Percentiles rank a stretch among this genome's conserved stretches.
These are phyloP conservation scores for Notamacropus eugenii DNA, from an alignment of 2,797 vertebrate genomes.

Conservation along the genomic window DNA sequence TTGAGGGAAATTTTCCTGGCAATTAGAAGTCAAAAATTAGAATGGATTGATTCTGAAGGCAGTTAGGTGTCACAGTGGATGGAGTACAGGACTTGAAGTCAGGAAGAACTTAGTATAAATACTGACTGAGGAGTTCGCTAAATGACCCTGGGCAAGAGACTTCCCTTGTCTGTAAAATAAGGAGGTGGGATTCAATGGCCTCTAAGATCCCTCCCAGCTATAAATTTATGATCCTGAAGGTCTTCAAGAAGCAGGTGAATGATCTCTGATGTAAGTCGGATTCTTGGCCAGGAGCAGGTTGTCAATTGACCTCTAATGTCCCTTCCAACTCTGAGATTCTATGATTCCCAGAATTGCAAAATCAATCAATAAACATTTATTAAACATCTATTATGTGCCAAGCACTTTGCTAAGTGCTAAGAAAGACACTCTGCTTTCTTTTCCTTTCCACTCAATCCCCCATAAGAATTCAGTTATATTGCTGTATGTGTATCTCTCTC, in stretches of 20 bases:
- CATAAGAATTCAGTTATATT: background rate
- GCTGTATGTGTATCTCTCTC: background rate
- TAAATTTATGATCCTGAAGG: background rate
- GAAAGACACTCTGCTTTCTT: conserved; percentile 21
- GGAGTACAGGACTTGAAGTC: background rate
- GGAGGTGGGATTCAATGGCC: background rate
- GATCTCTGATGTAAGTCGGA: no score
- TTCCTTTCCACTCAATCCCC: background rate
- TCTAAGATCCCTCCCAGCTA: background rate
- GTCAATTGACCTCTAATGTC: background rate
- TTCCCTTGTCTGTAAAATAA: background rate
- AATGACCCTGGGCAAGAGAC: background rate
- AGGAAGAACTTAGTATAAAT: background rate
- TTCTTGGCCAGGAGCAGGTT: background rate
- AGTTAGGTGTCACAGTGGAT: background rate
- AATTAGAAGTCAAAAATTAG: background rate
- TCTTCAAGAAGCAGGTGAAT: background rate
- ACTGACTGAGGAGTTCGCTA: background rate
- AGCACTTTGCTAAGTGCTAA: background rate
- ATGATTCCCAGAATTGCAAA: background rate
- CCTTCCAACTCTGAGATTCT: background rate
- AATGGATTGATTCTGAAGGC: background rate
- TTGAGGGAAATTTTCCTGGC: background rate
- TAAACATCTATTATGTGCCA: background rate
- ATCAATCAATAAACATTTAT: background rate